Base-by-base conservation (phyloP, 2,888 invertebrate genomes). In the Sphaerophoria taeniata region DNA sequence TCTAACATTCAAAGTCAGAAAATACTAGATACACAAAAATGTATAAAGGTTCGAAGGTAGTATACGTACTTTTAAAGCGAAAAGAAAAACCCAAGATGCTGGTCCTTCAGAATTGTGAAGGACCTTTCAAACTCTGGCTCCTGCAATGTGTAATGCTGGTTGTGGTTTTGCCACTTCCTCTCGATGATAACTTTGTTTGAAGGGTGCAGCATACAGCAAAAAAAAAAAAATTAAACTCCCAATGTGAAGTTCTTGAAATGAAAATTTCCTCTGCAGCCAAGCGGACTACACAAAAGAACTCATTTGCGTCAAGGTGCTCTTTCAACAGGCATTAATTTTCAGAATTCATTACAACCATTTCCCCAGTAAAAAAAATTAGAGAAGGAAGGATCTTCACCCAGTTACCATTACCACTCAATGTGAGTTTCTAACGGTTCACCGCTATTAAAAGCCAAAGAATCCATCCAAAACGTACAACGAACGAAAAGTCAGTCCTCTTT, bases 261-360 rank as follows among this genome's bases (percentile, higher is more conserved):
- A 79, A 84, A 84, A 84, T 84, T 75, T 72, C 67, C 80, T 45
- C 65, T 72, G 84, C 84, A 84, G 12, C 75, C 80, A 80, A 80
- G 80, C 84, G 75, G 72, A 61, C 36, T 80, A 39, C 75, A 84
- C 84, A 84, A 84, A 84, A 84, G 79, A 75, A 84, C 84, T 84
- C 80, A 84, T 84, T 84, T 84, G 84, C 79, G 84, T 84, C 84
- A 84, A 79, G 84, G 84, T 84, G 79, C 84, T 75, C 84, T 84
- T 84, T 80, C 80, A 80, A 53, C 67, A 69, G 72, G 75, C 67
- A 80, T 84, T 84, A 71, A 74, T 80, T 84, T 84, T 67, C 79
- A 80, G 84, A 84, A 84, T 80, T 84, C 84, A 84, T 84, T 84
- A 84, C 67, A 84, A 84, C 84, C 80, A 84, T 76, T 80, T 71